A percentile compares a stretch with the other conserved stretches of the same genome.
Conservation (phyloP, 2,113 vertebrate species). For the Pheucticus melanocephalus region DNA sequence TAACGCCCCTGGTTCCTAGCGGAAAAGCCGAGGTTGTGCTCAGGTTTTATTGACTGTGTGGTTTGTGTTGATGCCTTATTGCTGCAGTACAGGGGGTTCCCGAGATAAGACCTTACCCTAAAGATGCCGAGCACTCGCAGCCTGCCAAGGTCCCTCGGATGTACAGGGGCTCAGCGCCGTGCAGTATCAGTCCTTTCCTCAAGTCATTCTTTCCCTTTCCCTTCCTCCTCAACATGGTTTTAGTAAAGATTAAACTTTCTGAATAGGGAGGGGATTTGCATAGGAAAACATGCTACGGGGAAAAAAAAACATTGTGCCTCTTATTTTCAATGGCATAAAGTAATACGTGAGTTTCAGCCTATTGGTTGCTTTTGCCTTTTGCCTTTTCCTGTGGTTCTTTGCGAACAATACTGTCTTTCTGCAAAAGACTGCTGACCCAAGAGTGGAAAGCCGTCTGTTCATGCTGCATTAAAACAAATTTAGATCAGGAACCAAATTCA, state of each 20-base stretch:
- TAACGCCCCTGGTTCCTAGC: constrained; percentile 23
- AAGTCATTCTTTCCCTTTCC: not conserved
- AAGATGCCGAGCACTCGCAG: not conserved
- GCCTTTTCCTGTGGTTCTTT: constrained; percentile 56
- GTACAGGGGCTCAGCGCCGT: not conserved
- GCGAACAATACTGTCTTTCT: constrained; percentile 60
- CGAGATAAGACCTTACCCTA: not conserved
- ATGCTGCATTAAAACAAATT: constrained; percentile 69
- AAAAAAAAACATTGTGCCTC: not conserved
- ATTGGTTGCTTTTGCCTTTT: constrained; percentile 60
- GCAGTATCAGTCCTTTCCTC: not conserved
- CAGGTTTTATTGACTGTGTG: constrained; percentile 67
- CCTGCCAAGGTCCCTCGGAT: not conserved
- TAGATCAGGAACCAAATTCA: constrained; percentile 69
- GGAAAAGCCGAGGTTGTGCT: not conserved
- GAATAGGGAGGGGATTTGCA: constrained; percentile 15
- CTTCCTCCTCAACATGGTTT: not conserved
- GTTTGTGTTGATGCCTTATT: constrained; percentile 1
- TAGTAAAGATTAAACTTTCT: constrained; percentile 8
- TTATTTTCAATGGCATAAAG: constrained; percentile 27
- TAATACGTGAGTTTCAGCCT: not conserved
- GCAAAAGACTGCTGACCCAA: constrained; percentile 58
- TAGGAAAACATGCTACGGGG: not conserved
- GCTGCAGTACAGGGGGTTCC: not conserved
- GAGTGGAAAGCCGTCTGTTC: constrained; percentile 70